These are phyloP conservation scores for Drosophila arizonae DNA, from an alignment of 1,140 invertebrate species.

Conservation along the genomic window DNA sequence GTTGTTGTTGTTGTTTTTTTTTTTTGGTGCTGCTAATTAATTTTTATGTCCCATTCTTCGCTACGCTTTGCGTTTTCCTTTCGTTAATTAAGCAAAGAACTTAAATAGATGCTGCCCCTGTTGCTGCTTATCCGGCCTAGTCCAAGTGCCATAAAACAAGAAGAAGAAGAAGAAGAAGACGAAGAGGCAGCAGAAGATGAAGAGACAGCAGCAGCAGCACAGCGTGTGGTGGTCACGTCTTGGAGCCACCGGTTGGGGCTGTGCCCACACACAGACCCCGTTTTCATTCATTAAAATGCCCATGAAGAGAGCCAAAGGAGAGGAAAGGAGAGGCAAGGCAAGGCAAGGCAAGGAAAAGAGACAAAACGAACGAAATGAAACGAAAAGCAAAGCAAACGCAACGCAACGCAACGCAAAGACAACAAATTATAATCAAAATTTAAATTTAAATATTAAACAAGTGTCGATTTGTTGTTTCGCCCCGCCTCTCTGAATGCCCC, in stretches of 20 bases:
- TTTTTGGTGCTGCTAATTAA: slow-evolving; percentile 66
- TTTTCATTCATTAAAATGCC: slow-evolving; percentile 16
- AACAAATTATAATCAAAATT: slow-evolving; percentile 35
- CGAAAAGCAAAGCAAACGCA: background rate
- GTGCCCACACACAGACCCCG: slow-evolving; percentile 43
- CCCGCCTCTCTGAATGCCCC: background rate
- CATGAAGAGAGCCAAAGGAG: background rate
- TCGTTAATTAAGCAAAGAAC: slow-evolving; percentile 76
- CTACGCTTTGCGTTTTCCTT: slow-evolving; percentile 65
- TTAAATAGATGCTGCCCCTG: slow-evolving; percentile 49
- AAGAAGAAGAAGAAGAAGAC: background rate
- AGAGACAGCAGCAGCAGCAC: slow-evolving; percentile 23
- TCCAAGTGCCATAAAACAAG: slow-evolving; percentile 49
- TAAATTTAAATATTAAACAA: slow-evolving; percentile 73
- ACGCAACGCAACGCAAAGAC: background rate
- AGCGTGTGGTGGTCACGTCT: slow-evolving; percentile 64
- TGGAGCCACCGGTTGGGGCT: slow-evolving; percentile 1
- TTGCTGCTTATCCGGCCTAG: slow-evolving; percentile 46
- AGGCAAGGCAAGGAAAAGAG: background rate
- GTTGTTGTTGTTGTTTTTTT: background rate
- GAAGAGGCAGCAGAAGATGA: background rate
- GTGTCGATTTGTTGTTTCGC: slow-evolving; percentile 67
- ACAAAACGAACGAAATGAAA: background rate
- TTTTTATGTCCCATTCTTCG: slow-evolving; percentile 71
- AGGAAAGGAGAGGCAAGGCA: background rate